Evolutionary conservation across 2,888 invertebrate genomes (phyloP), one percentile per base, ranked within the genome.

Genomic region (Isotomurus palustris): DNA sequence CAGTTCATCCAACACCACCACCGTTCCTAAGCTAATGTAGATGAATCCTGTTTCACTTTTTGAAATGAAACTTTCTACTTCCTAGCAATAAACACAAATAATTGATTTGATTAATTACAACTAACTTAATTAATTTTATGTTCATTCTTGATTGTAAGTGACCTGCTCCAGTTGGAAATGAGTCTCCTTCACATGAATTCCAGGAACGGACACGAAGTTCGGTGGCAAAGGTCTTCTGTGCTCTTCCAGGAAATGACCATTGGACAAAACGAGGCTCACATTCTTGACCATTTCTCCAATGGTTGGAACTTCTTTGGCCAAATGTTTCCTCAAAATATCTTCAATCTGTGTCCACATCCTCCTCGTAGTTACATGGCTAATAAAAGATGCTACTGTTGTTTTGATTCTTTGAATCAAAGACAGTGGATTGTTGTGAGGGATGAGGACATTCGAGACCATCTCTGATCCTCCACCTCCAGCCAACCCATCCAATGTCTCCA

Each of bases 21-120:
- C 24, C 4, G 60, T 53, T 14, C 68, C 68, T 32, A 66, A 50
- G 54, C 68, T 68, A 21, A 68, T 58, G 62, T 64, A 66, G 1
- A 68, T 52, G 51, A 68, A 66, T 2, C 61, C 66, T 28, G 58
- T 59, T 3, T 58, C 41, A 24, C 44, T 43, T 17, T 49, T 40
- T 44, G 32, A 51, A 4, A 64, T 40, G 40, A 64, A 64, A 4
- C 28, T 29, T 40, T 41, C 52, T n/a, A 65, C 38, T 14, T 59
- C 58, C 58, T 57, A 19, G 32, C 8, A 32, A 10, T 10, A 32
- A 32, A 10, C 14, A 14, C 8, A 32, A 32, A 32, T 10, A 32
- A 32, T 14, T 32, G n/a, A n/a, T n/a, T n/a, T n/a, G n/a, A n/a
- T n/a, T n/a, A n/a, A n/a, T n/a, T n/a, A n/a, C n/a, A n/a, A n/a